Base-by-base conservation (phyloP, 2,888 invertebrate genomes). In the Alentia gelatinosa region DNA sequence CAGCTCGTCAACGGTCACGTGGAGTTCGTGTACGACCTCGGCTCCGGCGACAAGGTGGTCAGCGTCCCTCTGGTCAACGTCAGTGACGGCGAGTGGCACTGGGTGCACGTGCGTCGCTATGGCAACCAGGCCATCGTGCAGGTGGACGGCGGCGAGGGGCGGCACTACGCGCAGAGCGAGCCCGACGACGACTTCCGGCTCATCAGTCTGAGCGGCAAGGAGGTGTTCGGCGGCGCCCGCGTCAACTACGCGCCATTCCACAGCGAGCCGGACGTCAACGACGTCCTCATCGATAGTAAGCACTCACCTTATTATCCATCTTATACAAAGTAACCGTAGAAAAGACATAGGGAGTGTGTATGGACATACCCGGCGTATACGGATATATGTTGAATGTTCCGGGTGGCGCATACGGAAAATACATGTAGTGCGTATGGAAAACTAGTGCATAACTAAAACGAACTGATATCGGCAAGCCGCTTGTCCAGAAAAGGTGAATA, bases 141-240 rank as follows among this genome's bases (percentile, higher is more conserved):
- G 96, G 96, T 99, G 93, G 99, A 99, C 95, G 98, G 98, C 1
- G 99, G 99, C 0, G 99, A 99, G 96, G 99, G 99, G 0, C 92
- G 94, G 19, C 95, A 94, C 92, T 94, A 94, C 92, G 94, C 94
- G 47, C 84, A 91, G 56, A 90, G 90, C 23, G 56, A 56, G 12
- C 91, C 91, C 0, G 74, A 74, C 74, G 47, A 90, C 0, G 86
- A 92, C 39, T 91, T 91, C 50, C 79, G 91, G 15, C 89, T 90
- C n/a, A 74, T 92, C 26, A 74, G 35, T 30, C 37, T 92, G n/a
- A 40, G 63, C 42, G 50, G 47, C 26, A 47, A 99, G 95, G 98
- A 98, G 0, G 98, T 99, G 35, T 99, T 98, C 95, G 98, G 98
- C 0, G 99, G 99, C 90, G 99, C 99, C 26, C 98, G 98, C 96